These are phyloP conservation scores for Idaea dimidiata DNA, from an alignment of 2,888 invertebrate species.

Conservation along the genomic window DNA sequence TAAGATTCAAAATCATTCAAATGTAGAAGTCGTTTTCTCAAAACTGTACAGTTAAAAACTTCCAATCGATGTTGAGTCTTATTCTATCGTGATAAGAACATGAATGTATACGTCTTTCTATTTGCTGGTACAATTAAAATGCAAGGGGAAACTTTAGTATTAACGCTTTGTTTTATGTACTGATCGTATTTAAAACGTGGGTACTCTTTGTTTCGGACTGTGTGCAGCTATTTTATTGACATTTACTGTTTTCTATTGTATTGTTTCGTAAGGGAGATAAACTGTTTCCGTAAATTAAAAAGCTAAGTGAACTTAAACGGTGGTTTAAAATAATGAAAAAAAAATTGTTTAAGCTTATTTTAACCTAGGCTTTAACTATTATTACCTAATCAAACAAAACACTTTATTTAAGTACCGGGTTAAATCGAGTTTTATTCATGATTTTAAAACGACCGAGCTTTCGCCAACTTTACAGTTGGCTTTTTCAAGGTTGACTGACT, in stretches of 20 bases:
- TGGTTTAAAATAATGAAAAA: too few relatives aligned
- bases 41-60: background rate
- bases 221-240: slow-evolving; percentile 6
- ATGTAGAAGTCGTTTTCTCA: background rate
- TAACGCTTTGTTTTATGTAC: slow-evolving; percentile 46
- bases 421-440: too few relatives aligned
- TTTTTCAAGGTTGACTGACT: too few relatives aligned
- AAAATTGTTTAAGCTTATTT: too few relatives aligned
- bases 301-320: background rate
- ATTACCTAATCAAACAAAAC: too few relatives aligned
- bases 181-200: slow-evolving; percentile 26
- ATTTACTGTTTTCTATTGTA: slow-evolving; percentile 4
- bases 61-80: background rate
- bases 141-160: slow-evolving; percentile 65
- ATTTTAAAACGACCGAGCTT: too few relatives aligned
- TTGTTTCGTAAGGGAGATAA: slow-evolving; percentile 5
- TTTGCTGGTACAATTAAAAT: slow-evolving; percentile 67
- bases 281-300: background rate
- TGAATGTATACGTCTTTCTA: background rate
- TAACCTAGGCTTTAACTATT: too few relatives aligned
- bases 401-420: too few relatives aligned
- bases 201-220: slow-evolving; percentile 24
- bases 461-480: too few relatives aligned
- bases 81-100: background rate
- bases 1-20: background rate